These are phyloP conservation scores for Esox lucius DNA, from an alignment of 2,797 vertebrate genomes.

Conservation along the genomic window DNA sequence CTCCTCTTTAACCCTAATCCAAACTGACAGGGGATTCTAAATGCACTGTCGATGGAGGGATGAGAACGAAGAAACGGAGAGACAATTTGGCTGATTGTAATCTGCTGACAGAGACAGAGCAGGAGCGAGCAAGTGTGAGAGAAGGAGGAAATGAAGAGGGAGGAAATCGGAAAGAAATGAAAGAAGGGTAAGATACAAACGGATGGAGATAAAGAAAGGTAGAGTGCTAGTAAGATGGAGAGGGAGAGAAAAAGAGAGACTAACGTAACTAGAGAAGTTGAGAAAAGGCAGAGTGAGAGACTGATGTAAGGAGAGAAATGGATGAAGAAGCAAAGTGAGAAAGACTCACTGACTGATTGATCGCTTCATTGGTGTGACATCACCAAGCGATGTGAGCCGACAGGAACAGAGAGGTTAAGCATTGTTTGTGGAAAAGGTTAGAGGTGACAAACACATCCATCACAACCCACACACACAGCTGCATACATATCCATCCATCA, in stretches of 20 bases:
- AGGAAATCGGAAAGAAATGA: background rate
- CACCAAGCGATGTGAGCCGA: too few relatives aligned
- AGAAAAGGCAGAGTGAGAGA: conserved; percentile 15
- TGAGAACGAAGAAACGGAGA: background rate
- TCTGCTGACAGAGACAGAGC: too few relatives aligned
- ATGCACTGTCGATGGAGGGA: background rate
- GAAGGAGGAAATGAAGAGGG: background rate
- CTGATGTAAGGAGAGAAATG: background rate
- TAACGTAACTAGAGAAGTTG: background rate
- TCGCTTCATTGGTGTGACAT: background rate
- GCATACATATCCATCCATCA: background rate
- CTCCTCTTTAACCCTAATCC: conserved; percentile 5
- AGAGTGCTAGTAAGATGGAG: background rate
- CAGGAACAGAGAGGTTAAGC: background rate
- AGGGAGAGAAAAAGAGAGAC: background rate
- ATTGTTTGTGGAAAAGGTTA: conserved; percentile 6
- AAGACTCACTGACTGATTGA: conserved; percentile 2
- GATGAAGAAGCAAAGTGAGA: background rate
- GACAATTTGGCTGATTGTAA: too few relatives aligned
- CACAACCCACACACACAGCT: background rate
- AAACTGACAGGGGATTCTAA: conserved; percentile 2
- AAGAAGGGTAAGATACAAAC: background rate
- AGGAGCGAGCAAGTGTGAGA: too few relatives aligned
- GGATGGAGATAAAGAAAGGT: background rate
- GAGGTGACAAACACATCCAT: background rate